A percentile compares a stretch with the other conserved stretches of the same genome.
These are phyloP conservation scores for Mormoops blainvillei DNA, from an alignment of 2,113 vertebrate species.

Conservation along the genomic window DNA sequence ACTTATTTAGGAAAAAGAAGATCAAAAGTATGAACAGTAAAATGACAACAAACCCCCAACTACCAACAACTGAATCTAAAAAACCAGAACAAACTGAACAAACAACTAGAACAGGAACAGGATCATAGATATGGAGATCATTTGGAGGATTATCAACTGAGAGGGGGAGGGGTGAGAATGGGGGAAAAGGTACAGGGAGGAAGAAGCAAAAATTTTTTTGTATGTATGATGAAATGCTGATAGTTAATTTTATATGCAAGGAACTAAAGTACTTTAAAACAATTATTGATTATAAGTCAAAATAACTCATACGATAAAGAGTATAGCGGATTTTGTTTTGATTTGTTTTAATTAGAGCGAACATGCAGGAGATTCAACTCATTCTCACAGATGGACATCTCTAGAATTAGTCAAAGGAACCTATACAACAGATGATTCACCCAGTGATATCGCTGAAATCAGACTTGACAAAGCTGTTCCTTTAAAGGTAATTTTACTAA, in stretches of 20 bases:
- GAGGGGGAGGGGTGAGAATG: too few species aligned
- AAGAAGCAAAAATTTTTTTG: neutral
- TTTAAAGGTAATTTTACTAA: constrained; percentile 87
- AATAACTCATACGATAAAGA: neutral
- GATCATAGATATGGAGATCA: too few species aligned
- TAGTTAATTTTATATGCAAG: constrained; percentile 2
- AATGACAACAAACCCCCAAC: too few species aligned
- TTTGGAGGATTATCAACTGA: too few species aligned
- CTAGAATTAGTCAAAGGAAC: constrained; percentile 97
- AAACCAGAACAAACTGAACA: too few species aligned
- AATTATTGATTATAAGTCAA: neutral
- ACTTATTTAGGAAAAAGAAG: too few species aligned
- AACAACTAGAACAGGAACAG: too few species aligned
- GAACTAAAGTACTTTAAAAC: neutral
- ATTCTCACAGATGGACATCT: constrained; percentile 98
- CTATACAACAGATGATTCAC: constrained; percentile 97
- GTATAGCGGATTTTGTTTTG: neutral
- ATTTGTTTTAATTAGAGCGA: constrained; percentile 87
- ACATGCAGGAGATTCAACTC: constrained; percentile 93
- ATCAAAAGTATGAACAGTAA: too few species aligned
- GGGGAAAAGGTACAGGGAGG: too few species aligned
- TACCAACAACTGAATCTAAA: too few species aligned
- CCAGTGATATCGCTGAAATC: constrained; percentile 97
- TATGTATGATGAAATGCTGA: neutral
- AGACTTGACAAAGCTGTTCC: constrained; percentile 97